A percentile compares a stretch with the other conserved stretches of the same genome.
phyloP scores from a whole-genome alignment of 2,888 invertebrate genomes.

The Coenonympha glycerion region DNA sequence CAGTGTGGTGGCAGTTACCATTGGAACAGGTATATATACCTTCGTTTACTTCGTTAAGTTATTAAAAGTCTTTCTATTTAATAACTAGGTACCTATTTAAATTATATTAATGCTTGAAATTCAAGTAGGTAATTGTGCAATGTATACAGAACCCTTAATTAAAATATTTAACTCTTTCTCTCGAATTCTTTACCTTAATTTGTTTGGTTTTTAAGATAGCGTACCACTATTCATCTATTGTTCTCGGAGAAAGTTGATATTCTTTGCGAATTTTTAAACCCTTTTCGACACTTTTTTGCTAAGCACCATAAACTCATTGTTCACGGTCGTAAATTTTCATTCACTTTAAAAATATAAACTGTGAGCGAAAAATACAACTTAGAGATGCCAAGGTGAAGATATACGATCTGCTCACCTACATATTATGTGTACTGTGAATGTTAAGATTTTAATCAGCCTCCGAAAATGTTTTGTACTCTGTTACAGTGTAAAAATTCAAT shows the following conservation, averaged over 20 bases:
- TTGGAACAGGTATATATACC: too few species aligned
- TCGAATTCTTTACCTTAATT: slow-evolving; percentile 43
- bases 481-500: background rate
- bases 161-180: background rate
- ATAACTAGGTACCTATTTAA: background rate
- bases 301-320: slow-evolving; percentile 28
- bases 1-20: too few species aligned
- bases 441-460: slow-evolving; percentile 7
- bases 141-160: slow-evolving; percentile 17
- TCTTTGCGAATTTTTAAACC: slow-evolving; percentile 52
- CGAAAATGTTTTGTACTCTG: slow-evolving; percentile 2
- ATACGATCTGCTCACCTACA: slow-evolving; percentile 7
- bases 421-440: slow-evolving; percentile 6
- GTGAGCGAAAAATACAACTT: background rate
- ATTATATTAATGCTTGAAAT: too few species aligned
- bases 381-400: slow-evolving; percentile 4
- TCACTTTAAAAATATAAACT: slow-evolving; percentile 9
- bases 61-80: too few species aligned
- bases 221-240: slow-evolving; percentile 37
- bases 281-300: slow-evolving; percentile 50
- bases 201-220: slow-evolving; percentile 19
- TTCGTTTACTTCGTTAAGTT: too few species aligned
- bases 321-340: slow-evolving; percentile 12
- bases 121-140: too few species aligned
- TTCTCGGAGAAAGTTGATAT: slow-evolving; percentile 58